A percentile compares a stretch with the other conserved stretches of the same genome.
Evolutionary conservation across 2,797 vertebrate genomes (phyloP).

Genomic region (Propithecus perrieri): DNA sequence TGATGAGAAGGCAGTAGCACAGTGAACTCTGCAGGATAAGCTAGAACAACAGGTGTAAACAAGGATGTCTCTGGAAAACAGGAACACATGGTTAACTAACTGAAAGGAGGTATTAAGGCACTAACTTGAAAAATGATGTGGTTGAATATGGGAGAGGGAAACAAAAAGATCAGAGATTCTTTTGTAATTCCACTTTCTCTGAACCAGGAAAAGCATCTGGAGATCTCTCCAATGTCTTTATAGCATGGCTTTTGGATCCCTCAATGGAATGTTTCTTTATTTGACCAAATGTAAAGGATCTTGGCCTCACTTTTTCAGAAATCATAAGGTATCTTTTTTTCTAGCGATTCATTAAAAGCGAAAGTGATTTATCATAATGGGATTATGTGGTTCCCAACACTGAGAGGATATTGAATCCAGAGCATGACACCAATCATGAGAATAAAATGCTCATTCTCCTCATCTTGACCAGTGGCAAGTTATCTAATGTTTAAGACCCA

Average conservation of each 20-base stretch:
- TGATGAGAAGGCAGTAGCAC: not conserved
- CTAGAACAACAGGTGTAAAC: not conserved
- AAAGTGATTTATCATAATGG: slow-evolving; percentile 53
- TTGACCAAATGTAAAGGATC: slow-evolving; percentile 41
- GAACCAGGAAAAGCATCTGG: not conserved
- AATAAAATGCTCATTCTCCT: slow-evolving; percentile 17
- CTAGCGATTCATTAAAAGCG: slow-evolving; percentile 40
- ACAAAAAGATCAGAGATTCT: not conserved
- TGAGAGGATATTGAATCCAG: not conserved
- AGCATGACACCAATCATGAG: not conserved
- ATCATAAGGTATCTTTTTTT: not conserved
- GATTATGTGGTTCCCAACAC: not conserved
- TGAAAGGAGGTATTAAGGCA: not conserved
- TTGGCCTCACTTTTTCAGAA: slow-evolving; percentile 36
- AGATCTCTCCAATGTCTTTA: not conserved
- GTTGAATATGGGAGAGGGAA: not conserved
- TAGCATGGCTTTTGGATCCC: not conserved
- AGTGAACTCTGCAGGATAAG: not conserved
- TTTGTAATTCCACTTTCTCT: not conserved
- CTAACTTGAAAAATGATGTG: not conserved
- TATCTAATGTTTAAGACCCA: not conserved
- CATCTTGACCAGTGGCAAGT: slow-evolving; percentile 43
- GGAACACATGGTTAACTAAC: not conserved
- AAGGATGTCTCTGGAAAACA: not conserved
- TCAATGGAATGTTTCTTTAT: not conserved